These are phyloP conservation scores for Neoseiulus cucumeris DNA, from an alignment of 1,140 invertebrate genomes.

Conservation along the genomic window DNA sequence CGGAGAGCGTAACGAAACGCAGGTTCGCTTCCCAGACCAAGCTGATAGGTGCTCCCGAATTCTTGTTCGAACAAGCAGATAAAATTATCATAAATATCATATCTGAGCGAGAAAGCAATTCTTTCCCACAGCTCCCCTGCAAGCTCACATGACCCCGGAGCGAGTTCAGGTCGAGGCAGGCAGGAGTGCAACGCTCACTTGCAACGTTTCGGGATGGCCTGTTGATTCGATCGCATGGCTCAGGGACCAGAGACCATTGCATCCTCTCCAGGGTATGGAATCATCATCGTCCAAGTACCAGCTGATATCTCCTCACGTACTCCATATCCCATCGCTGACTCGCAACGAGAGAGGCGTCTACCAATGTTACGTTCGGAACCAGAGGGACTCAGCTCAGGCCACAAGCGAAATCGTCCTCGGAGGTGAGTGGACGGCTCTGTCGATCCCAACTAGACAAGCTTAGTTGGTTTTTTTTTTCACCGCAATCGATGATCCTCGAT, in stretches of 20 bases:
- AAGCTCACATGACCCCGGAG: constrained; percentile 17
- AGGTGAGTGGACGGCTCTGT: constrained; percentile 34
- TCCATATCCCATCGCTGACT: constrained; percentile 45
- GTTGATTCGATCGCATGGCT: constrained; percentile 25
- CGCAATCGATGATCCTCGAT: too few species aligned
- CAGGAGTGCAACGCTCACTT: constrained; percentile 17
- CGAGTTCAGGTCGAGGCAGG: constrained; percentile 34
- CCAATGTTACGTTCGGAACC: constrained; percentile 66
- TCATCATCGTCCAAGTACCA: constrained; percentile 15
- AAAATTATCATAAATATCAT: not conserved
- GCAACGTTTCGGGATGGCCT: constrained; percentile 19
- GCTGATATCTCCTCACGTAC: constrained; percentile 23
- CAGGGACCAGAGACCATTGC: constrained; percentile 51
- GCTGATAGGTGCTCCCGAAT: not conserved
- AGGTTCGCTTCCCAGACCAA: not conserved
- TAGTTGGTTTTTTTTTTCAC: not conserved
- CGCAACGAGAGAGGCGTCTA: constrained; percentile 66
- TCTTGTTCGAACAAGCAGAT: not conserved
- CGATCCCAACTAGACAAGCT: not conserved
- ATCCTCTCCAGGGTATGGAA: constrained; percentile 25
- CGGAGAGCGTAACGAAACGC: too few species aligned
- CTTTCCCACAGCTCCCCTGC: constrained; percentile 13
- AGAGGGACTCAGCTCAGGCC: constrained; percentile 61
- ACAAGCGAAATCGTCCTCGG: constrained; percentile 58
- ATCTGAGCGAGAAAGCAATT: too few species aligned